These are phyloP conservation scores for Carapus acus DNA, from an alignment of 2,797 vertebrate genomes.

Conservation along the genomic window DNA sequence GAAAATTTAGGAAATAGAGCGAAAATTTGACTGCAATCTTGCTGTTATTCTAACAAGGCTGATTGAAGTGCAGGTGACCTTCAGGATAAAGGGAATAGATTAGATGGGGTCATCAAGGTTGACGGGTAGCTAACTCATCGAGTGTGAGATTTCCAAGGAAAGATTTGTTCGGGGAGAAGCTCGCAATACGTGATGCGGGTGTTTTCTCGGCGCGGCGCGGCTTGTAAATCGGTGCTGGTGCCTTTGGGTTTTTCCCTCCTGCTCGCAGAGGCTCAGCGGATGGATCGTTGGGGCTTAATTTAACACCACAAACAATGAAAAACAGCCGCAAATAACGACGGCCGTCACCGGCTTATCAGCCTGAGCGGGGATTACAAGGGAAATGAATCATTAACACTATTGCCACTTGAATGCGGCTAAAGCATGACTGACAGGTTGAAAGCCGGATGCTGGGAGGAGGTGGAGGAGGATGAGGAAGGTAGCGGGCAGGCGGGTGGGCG, in stretches of 20 bases:
- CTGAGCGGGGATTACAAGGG: slow-evolving; percentile 71
- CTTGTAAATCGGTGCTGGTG: slow-evolving; percentile 59
- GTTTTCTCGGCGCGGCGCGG: slow-evolving; percentile 50
- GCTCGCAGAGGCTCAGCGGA: slow-evolving; percentile 59
- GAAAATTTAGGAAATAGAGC: too few relatives aligned
- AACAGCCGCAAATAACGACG: slow-evolving; percentile 65
- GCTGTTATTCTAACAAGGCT: too few relatives aligned
- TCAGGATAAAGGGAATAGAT: too few relatives aligned
- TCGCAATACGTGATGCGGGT: slow-evolving; percentile 32
- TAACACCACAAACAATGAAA: slow-evolving; percentile 74
- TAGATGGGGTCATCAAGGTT: too few relatives aligned
- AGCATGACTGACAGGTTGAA: slow-evolving; percentile 70
- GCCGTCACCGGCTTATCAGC: slow-evolving; percentile 69
- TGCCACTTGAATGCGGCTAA: slow-evolving; percentile 69
- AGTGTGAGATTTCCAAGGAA: too few relatives aligned
- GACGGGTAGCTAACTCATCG: too few relatives aligned
- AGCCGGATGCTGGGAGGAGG: slow-evolving; percentile 47
- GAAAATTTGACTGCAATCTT: too few relatives aligned
- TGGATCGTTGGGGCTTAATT: slow-evolving; percentile 66
- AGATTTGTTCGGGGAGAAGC: too few relatives aligned
- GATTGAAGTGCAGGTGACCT: too few relatives aligned
- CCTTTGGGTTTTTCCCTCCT: slow-evolving; percentile 52
- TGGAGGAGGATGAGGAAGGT: too few relatives aligned
- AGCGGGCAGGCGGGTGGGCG: slow-evolving; percentile 52
- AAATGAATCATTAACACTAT: slow-evolving; percentile 74